These are phyloP conservation scores for Choristoneura rosaceana DNA, from an alignment of 2,888 invertebrate species.

Conservation along the genomic window DNA sequence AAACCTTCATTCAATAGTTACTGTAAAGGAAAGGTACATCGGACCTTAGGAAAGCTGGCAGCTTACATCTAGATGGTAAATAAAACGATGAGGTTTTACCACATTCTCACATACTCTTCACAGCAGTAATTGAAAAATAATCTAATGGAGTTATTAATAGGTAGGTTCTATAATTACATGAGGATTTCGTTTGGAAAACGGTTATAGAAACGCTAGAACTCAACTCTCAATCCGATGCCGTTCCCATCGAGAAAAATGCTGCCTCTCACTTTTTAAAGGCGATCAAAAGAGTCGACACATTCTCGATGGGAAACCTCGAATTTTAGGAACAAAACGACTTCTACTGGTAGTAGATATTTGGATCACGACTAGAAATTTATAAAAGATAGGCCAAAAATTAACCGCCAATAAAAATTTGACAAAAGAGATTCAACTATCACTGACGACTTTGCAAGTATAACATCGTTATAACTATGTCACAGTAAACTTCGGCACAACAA, in stretches of 20 bases:
- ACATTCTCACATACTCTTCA: slow-evolving; percentile 74
- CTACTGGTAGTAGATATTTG: slow-evolving; percentile 73
- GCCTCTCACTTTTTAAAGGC: neutral
- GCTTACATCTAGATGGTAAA: slow-evolving; percentile 67
- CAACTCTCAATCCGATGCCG: slow-evolving; percentile 48
- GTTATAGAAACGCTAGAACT: slow-evolving; percentile 59
- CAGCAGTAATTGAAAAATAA: slow-evolving; percentile 59
- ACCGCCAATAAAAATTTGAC: slow-evolving; percentile 64
- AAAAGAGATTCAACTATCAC: slow-evolving; percentile 61
- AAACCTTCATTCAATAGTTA: slow-evolving; percentile 60
- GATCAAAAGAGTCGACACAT: neutral
- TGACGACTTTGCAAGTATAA: slow-evolving; percentile 49
- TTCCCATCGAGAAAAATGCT: slow-evolving; percentile 6
- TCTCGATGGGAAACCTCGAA: slow-evolving; percentile 34
- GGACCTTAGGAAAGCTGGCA: slow-evolving; percentile 32
- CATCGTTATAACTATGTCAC: slow-evolving; percentile 70
- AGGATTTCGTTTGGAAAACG: slow-evolving; percentile 59
- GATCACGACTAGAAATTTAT: slow-evolving; percentile 80
- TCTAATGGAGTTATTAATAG: slow-evolving; percentile 65
- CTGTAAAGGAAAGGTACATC: slow-evolving; percentile 26
- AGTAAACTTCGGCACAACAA: slow-evolving; percentile 76
- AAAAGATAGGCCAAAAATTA: slow-evolving; percentile 65
- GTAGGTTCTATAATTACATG: slow-evolving; percentile 61
- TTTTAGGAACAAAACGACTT: slow-evolving; percentile 73
- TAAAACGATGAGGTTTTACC: slow-evolving; percentile 66